phyloP scores from a whole-genome alignment of 2,888 invertebrate species.

The Hipparchia sbordonii region DNA sequence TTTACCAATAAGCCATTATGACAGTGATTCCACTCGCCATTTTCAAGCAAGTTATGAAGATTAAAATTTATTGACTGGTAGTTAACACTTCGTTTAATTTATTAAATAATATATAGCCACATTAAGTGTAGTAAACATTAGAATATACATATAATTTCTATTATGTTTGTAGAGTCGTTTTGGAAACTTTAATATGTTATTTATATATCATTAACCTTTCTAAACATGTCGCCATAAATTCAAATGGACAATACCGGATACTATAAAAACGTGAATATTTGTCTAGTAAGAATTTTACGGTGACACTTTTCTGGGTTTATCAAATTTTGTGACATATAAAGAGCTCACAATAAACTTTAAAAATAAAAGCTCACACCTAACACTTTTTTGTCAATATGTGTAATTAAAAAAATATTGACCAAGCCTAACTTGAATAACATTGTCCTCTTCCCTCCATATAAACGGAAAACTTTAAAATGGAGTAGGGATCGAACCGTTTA shows the following conservation, averaged over 20 bases:
- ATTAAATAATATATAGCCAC: conserved; percentile 13
- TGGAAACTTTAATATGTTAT: conserved; percentile 18
- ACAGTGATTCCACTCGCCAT: conserved; percentile 8
- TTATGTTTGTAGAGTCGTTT: conserved; percentile 16
- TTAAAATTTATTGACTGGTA: conserved; percentile 19
- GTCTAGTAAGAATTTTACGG: conserved; percentile 57
- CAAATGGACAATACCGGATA: conserved; percentile 49
- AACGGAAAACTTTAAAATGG: too few relatives aligned
- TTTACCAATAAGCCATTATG: conserved; percentile 14
- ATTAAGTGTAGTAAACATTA: conserved; percentile 7
- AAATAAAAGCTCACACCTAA: conserved; percentile 67
- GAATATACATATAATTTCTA: conserved; percentile 15
- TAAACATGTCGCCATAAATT: conserved; percentile 58
- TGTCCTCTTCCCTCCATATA: too few relatives aligned
- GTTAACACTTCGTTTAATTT: conserved; percentile 26
- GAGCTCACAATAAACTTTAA: conserved; percentile 64
- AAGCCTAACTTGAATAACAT: too few relatives aligned
- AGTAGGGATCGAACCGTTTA: too few relatives aligned
- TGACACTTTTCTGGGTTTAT: conserved; percentile 53
- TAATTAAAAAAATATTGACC: too few relatives aligned
- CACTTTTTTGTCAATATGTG: conserved; percentile 59
- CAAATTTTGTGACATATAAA: conserved; percentile 57
- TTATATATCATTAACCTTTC: conserved; percentile 38
- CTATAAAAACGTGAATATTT: conserved; percentile 58
- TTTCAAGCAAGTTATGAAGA: conserved; percentile 17